phyloP scores from a whole-genome alignment of 2,113 vertebrate species.

The Mustela lutreola region DNA sequence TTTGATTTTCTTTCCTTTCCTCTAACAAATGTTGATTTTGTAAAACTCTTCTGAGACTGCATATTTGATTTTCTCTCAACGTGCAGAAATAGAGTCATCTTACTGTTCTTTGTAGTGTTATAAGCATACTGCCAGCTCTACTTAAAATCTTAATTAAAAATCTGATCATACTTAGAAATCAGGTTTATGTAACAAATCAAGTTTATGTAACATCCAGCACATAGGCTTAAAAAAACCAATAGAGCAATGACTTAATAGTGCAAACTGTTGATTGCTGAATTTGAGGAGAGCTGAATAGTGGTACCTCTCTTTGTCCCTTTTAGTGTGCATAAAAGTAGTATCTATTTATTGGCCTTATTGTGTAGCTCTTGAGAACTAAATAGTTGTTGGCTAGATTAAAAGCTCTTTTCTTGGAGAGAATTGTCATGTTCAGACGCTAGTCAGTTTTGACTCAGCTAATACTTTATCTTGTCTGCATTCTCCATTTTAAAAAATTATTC shows the following conservation, averaged over 20 bases:
- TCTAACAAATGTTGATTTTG: constrained; percentile 13
- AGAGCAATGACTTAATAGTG: neutral
- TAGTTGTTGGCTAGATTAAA: constrained; percentile 36
- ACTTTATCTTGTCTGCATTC: constrained; percentile 4
- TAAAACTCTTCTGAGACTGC: neutral
- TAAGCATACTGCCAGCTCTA: neutral
- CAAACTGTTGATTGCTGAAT: neutral
- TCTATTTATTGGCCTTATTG: neutral
- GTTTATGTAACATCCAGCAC: constrained; percentile 14
- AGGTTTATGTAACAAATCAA: constrained; percentile 31
- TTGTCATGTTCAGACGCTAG: neutral
- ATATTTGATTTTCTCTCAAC: constrained; percentile 55
- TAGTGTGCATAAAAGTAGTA: neutral
- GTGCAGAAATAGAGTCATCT: neutral
- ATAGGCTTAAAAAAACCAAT: neutral
- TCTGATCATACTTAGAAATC: constrained; percentile 37
- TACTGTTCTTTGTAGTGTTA: neutral
- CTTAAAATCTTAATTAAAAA: constrained; percentile 61
- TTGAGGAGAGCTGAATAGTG: neutral
- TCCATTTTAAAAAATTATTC: constrained; percentile 6
- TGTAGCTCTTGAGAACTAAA: constrained; percentile 29
- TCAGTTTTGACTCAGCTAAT: constrained; percentile 30
- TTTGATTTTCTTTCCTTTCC: neutral
- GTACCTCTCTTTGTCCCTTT: neutral
- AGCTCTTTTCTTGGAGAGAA: constrained; percentile 19